Percentiles rank a stretch among this genome's conserved stretches.
phyloP scores from a whole-genome alignment of 2,888 invertebrate genomes.

The Latrodectus elegans region DNA sequence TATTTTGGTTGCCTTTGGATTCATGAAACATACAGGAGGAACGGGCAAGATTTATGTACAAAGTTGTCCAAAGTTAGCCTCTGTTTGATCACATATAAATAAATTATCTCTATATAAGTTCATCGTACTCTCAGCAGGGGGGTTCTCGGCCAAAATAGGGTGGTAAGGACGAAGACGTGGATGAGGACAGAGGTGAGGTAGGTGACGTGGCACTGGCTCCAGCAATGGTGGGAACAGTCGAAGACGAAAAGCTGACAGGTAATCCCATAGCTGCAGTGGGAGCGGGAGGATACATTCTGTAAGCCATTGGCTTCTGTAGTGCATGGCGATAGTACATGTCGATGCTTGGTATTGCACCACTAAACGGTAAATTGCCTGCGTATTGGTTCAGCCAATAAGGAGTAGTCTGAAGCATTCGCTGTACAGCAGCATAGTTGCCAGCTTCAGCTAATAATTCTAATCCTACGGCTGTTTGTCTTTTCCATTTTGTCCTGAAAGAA shows the following conservation, averaged over 20 bases:
- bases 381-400: conserved; percentile 71
- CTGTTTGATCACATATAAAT: neutral
- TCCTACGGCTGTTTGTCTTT: conserved; percentile 98
- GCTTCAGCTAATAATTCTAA: conserved; percentile 96
- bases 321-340: conserved; percentile 72
- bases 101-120: conserved; percentile 18
- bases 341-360: conserved; percentile 66
- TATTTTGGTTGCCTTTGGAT: too few species aligned
- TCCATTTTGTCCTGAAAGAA: conserved; percentile 94
- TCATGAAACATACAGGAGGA: too few species aligned
- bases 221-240: conserved; percentile 32
- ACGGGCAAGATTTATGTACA: too few species aligned
- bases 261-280: conserved; percentile 32
- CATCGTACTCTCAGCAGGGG: conserved; percentile 43
- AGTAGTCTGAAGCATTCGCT: conserved; percentile 81
- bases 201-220: conserved; percentile 54
- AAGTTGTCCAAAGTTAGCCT: too few species aligned
- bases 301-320: conserved; percentile 67
- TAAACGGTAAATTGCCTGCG: conserved; percentile 77
- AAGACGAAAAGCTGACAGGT: conserved; percentile 51
- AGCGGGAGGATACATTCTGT: conserved; percentile 58
- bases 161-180: conserved; percentile 43
- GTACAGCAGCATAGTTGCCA: conserved; percentile 98
- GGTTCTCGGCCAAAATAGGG: conserved; percentile 61
- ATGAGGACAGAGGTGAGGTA: conserved; percentile 49